Evolutionary conservation across 1,140 invertebrate species (phyloP), one percentile per base, ranked within the genome.

Genomic region (Cepaea nemoralis): DNA sequence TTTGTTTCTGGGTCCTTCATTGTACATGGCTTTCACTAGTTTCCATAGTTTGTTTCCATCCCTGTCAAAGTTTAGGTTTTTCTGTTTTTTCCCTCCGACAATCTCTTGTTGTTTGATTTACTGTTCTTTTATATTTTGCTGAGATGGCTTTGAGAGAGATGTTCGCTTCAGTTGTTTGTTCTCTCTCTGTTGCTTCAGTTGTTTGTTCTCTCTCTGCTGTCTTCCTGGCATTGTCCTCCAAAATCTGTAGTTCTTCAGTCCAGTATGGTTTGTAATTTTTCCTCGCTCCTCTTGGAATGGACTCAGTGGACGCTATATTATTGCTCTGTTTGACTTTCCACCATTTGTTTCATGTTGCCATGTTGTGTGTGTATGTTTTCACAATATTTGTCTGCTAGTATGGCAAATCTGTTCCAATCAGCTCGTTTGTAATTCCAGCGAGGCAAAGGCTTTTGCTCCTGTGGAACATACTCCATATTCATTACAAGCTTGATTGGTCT

Each of bases 201-300:
- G 50, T n/a, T 55, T 3, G 12, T 6, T 63, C 5, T 81, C 67
- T 70, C 67, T 71, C 40, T 37, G 81, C 80, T n/a, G 73, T 77
- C 39, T 76, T 59, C n/a, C 37, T 75, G n/a, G 82, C 55, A 27
- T 69, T 70, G 6, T 66, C 40, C 37, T 84, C 45, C 6, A 77
- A 39, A 31, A 80, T 42, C 40, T 82, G 24, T 31, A 82, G 59
- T 31, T 84, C 77, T 59, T 59, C 55, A 14, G 12, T 59, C 55
- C 22, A 24, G 55, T 59, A n/a, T 59, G 55, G 55, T 59, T 79
- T 80, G 74, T 81, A 83, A 24, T 80, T 45, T 55, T 77, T 80
- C 24, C 74, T 50, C 42, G 39, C 39, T 1, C 83, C 74, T 42
- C 73, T 6, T 14, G 63, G 81, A 3, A 80, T 83, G 39, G 77